A percentile compares a stretch with the other conserved stretches of the same genome.
Conservation (phyloP, 2,797 vertebrate species). For the Margarornis squamiger region DNA sequence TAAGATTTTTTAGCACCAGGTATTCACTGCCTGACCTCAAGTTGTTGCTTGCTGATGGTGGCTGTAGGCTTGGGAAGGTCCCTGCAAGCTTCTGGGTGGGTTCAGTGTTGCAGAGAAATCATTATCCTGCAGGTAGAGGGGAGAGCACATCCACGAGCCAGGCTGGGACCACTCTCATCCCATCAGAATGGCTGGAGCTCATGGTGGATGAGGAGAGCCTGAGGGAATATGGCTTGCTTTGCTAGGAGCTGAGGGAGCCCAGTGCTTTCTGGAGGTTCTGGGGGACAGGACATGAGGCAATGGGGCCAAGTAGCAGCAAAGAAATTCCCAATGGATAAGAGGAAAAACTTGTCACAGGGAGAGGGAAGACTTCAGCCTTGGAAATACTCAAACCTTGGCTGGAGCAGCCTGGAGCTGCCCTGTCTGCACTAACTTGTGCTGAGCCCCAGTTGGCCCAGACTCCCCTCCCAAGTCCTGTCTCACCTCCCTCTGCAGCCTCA, state of each 20-base stretch:
- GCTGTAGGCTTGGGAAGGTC: neutral
- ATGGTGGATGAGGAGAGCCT: accelerated
- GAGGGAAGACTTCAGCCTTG: neutral
- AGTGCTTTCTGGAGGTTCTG: neutral
- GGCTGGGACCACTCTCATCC: neutral
- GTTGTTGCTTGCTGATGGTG: neutral
- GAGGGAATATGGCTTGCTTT: neutral
- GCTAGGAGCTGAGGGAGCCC: neutral
- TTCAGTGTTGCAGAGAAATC: neutral
- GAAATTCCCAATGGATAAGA: accelerated
- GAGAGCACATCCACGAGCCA: too few relatives aligned
- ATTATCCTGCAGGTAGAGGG: neutral
- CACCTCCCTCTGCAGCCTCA: accelerated
- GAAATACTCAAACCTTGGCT: neutral
- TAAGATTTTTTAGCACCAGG: neutral
- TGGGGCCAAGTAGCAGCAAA: neutral
- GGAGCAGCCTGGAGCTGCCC: neutral
- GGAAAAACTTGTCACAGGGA: accelerated
- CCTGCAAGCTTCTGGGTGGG: accelerated
- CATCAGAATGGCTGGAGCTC: neutral
- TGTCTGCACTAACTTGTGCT: neutral
- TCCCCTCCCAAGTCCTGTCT: accelerated
- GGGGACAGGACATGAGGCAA: neutral
- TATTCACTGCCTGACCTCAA: neutral
- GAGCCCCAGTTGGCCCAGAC: neutral